Evolutionary conservation across 2,797 vertebrate species (phyloP).

Genomic region (Menidia menidia): DNA sequence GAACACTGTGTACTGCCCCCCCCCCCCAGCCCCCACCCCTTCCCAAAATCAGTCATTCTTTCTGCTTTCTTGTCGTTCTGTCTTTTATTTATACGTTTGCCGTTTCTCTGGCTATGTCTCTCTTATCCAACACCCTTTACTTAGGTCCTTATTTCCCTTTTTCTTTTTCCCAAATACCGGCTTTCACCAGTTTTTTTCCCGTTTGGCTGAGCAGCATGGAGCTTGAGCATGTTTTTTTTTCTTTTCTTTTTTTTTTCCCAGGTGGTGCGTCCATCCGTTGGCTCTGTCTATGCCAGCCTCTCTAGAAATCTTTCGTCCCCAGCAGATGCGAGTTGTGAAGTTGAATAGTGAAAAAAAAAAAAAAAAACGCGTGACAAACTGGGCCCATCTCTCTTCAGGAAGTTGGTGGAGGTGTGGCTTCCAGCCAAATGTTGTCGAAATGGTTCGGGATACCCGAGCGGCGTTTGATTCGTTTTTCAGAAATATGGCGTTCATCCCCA

Average conservation of each 20-base stretch:
- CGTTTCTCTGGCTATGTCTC: not conserved
- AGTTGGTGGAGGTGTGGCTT: conserved; percentile 4
- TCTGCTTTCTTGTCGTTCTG: conserved; percentile 1
- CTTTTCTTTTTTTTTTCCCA: no score
- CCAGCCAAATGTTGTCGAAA: no score
- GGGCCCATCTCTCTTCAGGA: conserved; percentile 10
- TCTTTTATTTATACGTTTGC: conserved; percentile 14
- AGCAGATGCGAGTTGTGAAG: no score
- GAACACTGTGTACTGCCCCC: conserved; percentile 40
- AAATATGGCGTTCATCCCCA: no score
- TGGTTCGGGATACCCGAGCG: no score
- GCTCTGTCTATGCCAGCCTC: no score
- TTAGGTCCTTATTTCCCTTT: not conserved
- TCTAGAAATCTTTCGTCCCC: no score
- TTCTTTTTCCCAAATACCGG: conserved; percentile 21
- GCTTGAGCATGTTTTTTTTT: no score
- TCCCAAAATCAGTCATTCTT: conserved; percentile 18
- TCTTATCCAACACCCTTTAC: not conserved
- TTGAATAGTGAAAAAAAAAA: conserved; percentile 4
- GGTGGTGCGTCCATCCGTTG: no score
- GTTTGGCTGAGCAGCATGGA: conserved; percentile 51
- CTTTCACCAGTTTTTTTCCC: conserved; percentile 19
- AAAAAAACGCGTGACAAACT: not conserved
- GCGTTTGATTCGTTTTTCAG: no score
- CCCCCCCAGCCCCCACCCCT: not conserved